Evolutionary conservation across 2,113 vertebrate genomes (phyloP).

Genomic region (Spea bombifrons): DNA sequence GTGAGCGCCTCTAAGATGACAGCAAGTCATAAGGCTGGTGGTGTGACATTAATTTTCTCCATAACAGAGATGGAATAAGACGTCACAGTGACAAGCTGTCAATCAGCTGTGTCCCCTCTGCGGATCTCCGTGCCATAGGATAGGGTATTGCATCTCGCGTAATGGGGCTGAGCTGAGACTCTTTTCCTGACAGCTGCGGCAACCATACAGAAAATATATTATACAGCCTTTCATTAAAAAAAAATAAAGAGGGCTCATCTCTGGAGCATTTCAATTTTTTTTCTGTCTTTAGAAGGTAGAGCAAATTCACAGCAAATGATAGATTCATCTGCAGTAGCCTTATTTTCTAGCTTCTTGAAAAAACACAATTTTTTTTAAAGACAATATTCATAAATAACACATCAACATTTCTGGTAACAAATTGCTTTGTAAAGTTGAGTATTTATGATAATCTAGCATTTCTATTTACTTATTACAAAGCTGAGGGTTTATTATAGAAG

Average conservation of each 20-base stretch:
- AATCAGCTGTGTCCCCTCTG: conserved; percentile 79
- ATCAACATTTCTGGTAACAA: conserved; percentile 70
- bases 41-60: conserved; percentile 96
- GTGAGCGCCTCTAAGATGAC: conserved; percentile 92
- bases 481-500: conserved; percentile 50
- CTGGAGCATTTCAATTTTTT: conserved; percentile 79
- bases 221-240: conserved; percentile 89
- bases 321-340: conserved; percentile 75
- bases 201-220: conserved; percentile 84
- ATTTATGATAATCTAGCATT: conserved; percentile 58
- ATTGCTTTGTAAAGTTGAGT: conserved; percentile 69
- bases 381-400: conserved; percentile 81
- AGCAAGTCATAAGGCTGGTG: conserved; percentile 89
- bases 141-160: conserved; percentile 75
- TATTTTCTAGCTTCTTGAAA: conserved; percentile 60
- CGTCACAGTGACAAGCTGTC: conserved; percentile 93
- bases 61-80: conserved; percentile 96
- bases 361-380: conserved; percentile 60
- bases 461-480: conserved; percentile 64
- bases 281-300: conserved; percentile 77
- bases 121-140: conserved; percentile 73
- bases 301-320: conserved; percentile 76
- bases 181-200: conserved; percentile 82
- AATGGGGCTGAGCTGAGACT: conserved; percentile 79
- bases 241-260: conserved; percentile 80